Evolutionary conservation across 2,888 invertebrate genomes (phyloP).

Genomic region (Cephus runcator): DNA sequence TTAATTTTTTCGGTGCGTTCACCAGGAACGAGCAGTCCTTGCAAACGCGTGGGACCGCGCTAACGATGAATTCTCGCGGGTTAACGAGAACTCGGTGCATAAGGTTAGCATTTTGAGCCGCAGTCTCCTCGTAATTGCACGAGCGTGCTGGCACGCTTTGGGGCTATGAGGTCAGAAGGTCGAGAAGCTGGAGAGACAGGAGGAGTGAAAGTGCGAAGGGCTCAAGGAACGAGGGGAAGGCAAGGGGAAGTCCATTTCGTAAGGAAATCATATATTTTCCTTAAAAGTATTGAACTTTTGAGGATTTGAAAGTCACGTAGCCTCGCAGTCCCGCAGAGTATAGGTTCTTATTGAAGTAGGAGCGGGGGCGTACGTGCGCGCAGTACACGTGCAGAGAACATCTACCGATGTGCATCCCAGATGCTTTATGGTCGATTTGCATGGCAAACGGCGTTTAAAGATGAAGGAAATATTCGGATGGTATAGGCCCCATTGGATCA

Average conservation of each 20-base stretch:
- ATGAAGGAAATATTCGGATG: slow-evolving; percentile 42
- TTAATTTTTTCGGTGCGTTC: slow-evolving; percentile 4
- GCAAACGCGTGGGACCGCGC: background rate
- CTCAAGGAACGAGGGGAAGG: too few relatives aligned
- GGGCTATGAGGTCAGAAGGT: background rate
- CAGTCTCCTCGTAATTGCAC: background rate
- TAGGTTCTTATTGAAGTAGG: background rate
- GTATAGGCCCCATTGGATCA: background rate
- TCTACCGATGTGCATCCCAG: background rate
- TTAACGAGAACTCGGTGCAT: slow-evolving; percentile 1
- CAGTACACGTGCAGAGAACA: background rate
- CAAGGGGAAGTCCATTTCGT: background rate
- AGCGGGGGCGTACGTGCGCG: background rate
- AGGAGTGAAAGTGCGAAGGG: background rate
- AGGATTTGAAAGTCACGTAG: background rate
- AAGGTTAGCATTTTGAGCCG: too few relatives aligned
- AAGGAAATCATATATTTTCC: background rate
- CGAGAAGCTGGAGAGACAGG: background rate
- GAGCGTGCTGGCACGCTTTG: background rate
- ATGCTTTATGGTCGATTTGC: slow-evolving; percentile 47
- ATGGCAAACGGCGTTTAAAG: slow-evolving; percentile 51
- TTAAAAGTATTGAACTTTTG: background rate
- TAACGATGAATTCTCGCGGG: background rate
- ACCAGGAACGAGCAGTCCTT: slow-evolving; percentile 10
- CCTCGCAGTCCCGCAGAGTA: background rate